Percentiles rank a stretch among this genome's conserved stretches.
Conservation (phyloP, 2,888 invertebrate species). For the Zygothrica quintamaculata region DNA sequence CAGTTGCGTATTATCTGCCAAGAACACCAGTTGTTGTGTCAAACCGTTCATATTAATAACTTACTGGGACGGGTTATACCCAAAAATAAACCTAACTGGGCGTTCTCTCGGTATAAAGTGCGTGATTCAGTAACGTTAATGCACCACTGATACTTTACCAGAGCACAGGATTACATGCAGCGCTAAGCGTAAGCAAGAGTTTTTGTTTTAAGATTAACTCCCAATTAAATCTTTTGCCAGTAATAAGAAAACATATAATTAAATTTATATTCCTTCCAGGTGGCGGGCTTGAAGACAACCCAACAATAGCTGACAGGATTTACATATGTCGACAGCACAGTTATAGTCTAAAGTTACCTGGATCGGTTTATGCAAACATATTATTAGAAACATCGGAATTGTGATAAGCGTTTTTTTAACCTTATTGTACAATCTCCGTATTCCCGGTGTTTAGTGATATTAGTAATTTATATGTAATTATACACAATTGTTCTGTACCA, state of each 20-base stretch:
- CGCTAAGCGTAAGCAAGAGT: conserved; percentile 9
- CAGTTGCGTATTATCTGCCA: conserved; percentile 47
- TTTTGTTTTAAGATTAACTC: neutral
- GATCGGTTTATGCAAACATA: conserved; percentile 36
- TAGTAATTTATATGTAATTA: conserved; percentile 65
- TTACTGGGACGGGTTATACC: conserved; percentile 40
- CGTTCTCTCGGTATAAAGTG: conserved; percentile 59
- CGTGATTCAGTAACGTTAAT: conserved; percentile 58
- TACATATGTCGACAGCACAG: conserved; percentile 26
- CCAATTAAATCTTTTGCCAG: neutral
- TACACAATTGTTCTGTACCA: conserved; percentile 29
- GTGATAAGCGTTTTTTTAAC: conserved; percentile 58
- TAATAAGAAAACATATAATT: conserved; percentile 9
- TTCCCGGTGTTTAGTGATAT: conserved; percentile 76
- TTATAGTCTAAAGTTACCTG: conserved; percentile 63
- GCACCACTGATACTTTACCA: conserved; percentile 48
- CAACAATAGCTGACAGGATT: conserved; percentile 27
- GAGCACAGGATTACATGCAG: conserved; percentile 39
- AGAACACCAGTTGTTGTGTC: conserved; percentile 40
- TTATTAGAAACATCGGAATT: conserved; percentile 71
- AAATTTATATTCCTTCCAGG: conserved; percentile 39
- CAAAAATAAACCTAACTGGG: conserved; percentile 55
- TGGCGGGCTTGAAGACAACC: conserved; percentile 64
- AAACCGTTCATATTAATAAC: conserved; percentile 36
- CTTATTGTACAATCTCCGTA: conserved; percentile 57